phyloP scores from a whole-genome alignment of 2,888 invertebrate species.

The Acronicta leporina region DNA sequence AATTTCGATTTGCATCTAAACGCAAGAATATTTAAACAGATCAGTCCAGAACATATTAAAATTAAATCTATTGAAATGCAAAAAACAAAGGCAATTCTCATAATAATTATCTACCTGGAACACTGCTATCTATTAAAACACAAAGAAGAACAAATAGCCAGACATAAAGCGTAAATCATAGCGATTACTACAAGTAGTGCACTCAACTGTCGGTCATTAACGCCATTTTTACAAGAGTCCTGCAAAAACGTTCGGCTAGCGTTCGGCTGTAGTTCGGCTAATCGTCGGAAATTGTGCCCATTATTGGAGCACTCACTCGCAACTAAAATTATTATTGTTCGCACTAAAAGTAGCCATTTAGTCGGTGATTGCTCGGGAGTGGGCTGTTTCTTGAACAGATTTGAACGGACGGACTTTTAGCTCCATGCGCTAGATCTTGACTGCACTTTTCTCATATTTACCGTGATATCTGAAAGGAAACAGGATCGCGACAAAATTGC shows the following conservation, averaged over 20 bases:
- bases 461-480: constrained; percentile 13
- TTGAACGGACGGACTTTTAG: constrained; percentile 60
- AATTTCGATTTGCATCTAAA: not conserved
- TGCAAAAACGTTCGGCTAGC: constrained; percentile 68
- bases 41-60: not conserved
- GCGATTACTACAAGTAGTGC: constrained; percentile 68
- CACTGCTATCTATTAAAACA: constrained; percentile 11
- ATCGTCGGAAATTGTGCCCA: constrained; percentile 88
- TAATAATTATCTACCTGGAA: not conserved
- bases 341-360: constrained; percentile 86
- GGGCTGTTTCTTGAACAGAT: constrained; percentile 61
- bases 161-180: constrained; percentile 49
- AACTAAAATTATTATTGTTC: constrained; percentile 89
- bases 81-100: not conserved
- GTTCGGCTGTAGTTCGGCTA: constrained; percentile 76
- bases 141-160: constrained; percentile 46
- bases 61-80: not conserved
- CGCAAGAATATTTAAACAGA: not conserved
- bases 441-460: constrained; percentile 20
- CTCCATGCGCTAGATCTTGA: constrained; percentile 39
- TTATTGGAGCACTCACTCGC: constrained; percentile 84
- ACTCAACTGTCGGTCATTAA: constrained; percentile 72
- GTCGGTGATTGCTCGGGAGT: constrained; percentile 72
- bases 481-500: not conserved
- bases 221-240: constrained; percentile 82